Conservation (phyloP, 2,797 vertebrate species). For the Otus scops region DNA sequence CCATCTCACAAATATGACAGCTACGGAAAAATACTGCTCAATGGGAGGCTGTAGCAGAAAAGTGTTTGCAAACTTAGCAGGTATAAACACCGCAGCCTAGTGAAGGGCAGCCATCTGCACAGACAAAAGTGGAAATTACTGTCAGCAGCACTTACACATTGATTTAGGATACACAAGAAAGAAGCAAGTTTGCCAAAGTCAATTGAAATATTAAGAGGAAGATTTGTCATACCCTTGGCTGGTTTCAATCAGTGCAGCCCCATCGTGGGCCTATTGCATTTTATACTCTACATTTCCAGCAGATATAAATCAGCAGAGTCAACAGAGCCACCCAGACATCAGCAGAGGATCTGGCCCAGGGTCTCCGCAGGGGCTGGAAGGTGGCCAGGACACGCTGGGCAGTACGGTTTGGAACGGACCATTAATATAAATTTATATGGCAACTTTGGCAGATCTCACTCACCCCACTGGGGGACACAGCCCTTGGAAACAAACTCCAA, state of each 20-base stretch:
- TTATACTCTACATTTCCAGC: background rate
- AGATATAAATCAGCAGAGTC: background rate
- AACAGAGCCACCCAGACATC: background rate
- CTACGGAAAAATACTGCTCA: background rate
- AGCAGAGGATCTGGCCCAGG: background rate
- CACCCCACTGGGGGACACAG: background rate
- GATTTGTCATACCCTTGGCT: conserved; percentile 45
- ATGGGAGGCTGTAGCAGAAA: background rate
- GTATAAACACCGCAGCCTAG: background rate
- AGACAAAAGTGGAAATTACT: conserved; percentile 35
- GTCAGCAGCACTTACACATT: conserved; percentile 41
- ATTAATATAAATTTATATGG: background rate
- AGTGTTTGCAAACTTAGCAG: conserved; percentile 25
- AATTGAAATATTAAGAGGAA: conserved; percentile 42
- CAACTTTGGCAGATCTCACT: background rate
- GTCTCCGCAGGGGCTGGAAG: background rate
- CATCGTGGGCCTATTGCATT: background rate
- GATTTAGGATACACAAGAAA: conserved; percentile 26
- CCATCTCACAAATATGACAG: background rate
- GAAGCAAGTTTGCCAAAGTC: conserved; percentile 35
- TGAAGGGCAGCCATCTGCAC: conserved; percentile 36
- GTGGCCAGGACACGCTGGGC: background rate
- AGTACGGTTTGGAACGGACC: fast-evolving
- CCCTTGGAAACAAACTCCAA: background rate
- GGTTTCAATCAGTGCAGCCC: conserved; percentile 26